Conservation (phyloP, 2,888 invertebrate species). For the Allophyes oxyacanthae region DNA sequence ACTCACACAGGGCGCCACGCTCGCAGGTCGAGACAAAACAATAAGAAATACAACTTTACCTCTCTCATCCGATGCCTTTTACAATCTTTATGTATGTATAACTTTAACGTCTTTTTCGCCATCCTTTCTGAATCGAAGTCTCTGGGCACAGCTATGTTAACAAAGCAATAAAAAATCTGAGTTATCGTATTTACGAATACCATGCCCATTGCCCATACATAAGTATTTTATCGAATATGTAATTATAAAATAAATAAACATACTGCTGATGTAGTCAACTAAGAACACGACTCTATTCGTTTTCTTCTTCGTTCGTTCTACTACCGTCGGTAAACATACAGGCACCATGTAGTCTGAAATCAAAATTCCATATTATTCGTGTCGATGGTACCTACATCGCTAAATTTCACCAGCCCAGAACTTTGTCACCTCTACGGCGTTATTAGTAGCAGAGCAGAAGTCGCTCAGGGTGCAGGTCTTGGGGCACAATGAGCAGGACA, state of each 20-base stretch:
- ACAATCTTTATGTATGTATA: slow-evolving; percentile 79
- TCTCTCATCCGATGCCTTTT: slow-evolving; percentile 70
- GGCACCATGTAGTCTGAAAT: slow-evolving; percentile 80
- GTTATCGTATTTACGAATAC: no score
- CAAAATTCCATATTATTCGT: background rate
- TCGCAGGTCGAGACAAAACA: background rate
- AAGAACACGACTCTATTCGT: slow-evolving; percentile 70
- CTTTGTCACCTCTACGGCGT: no score
- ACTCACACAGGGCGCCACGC: no score
- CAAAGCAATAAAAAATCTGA: no score
- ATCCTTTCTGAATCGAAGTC: slow-evolving; percentile 79
- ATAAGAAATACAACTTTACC: slow-evolving; percentile 59
- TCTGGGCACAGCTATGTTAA: slow-evolving; percentile 72
- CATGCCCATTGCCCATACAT: no score
- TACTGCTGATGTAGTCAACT: slow-evolving; percentile 81
- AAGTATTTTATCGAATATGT: no score
- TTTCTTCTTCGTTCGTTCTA: slow-evolving; percentile 69
- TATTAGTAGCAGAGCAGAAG: no score
- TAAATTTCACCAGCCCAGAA: no score
- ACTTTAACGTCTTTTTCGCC: slow-evolving; percentile 77
- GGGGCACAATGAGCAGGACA: no score
- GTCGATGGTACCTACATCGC: no score
- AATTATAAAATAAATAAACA: slow-evolving; percentile 45
- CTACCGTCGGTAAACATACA: slow-evolving; percentile 74
- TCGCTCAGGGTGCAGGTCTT: no score